Evolutionary conservation across 2,113 vertebrate genomes (phyloP).

Genomic region (Enhydra lutris): DNA sequence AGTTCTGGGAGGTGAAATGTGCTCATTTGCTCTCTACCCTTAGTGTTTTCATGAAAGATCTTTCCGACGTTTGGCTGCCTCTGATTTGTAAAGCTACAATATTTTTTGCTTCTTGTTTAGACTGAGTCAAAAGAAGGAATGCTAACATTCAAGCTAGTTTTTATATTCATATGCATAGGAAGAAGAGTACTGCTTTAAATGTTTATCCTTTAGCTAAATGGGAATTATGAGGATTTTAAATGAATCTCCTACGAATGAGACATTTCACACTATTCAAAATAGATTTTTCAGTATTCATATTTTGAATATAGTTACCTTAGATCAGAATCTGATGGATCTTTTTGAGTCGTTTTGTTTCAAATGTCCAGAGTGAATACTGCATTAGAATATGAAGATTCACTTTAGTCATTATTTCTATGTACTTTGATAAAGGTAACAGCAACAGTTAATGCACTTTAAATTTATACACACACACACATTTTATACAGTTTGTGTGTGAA

Average conservation of each 20-base stretch:
- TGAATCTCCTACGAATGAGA: neutral
- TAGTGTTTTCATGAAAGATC: neutral
- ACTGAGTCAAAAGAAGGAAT: neutral
- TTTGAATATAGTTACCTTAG: neutral
- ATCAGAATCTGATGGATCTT: neutral
- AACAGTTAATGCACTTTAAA: neutral
- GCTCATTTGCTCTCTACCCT: fast-evolving
- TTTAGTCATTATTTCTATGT: neutral
- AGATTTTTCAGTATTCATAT: neutral
- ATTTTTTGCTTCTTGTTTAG: neutral
- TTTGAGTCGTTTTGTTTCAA: neutral
- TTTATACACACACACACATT: neutral
- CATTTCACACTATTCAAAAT: neutral
- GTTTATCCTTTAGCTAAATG: neutral
- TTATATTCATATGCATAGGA: neutral
- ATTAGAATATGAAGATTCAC: neutral
- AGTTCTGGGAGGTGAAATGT: fast-evolving
- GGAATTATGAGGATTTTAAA: neutral
- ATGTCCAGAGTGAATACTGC: neutral
- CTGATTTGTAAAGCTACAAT: fast-evolving
- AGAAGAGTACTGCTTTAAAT: neutral
- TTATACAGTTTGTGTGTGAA: neutral
- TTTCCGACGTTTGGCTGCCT: neutral
- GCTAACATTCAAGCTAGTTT: neutral
- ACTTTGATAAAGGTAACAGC: neutral